These are phyloP conservation scores for Xiphophorus couchianus DNA, from an alignment of 2,113 vertebrate genomes.

Conservation along the genomic window DNA sequence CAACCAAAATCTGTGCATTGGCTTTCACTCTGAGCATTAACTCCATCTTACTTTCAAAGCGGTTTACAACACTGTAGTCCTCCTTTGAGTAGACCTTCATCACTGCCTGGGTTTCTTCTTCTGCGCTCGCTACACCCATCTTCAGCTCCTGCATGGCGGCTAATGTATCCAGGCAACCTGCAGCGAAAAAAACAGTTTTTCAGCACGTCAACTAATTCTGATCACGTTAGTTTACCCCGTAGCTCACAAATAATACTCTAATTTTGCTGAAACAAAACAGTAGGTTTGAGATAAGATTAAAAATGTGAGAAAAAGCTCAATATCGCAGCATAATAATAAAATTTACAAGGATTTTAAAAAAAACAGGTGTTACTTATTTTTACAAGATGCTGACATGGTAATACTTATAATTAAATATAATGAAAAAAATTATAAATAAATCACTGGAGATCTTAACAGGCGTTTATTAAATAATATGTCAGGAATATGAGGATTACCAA, in stretches of 20 bases:
- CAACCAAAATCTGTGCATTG: background rate
- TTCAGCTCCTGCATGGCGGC: constrained; percentile 98
- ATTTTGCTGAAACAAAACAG: too few relatives aligned
- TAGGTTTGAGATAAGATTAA: too few relatives aligned
- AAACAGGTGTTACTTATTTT: background rate
- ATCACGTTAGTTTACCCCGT: constrained; percentile 4
- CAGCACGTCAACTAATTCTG: background rate
- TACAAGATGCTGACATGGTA: background rate
- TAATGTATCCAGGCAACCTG: constrained; percentile 97
- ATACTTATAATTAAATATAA: background rate
- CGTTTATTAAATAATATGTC: background rate
- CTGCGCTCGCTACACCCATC: constrained; percentile 93
- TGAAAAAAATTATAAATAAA: background rate
- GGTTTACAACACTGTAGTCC: constrained; percentile 97
- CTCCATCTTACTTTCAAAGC: constrained; percentile 94
- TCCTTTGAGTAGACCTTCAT: constrained; percentile 99
- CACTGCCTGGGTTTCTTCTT: constrained; percentile 97
- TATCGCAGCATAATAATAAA: too few relatives aligned
- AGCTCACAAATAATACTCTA: background rate
- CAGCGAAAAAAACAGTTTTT: constrained; percentile 19
- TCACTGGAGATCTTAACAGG: background rate
- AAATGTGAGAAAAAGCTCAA: too few relatives aligned
- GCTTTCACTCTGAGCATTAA: background rate
- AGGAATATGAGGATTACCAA: constrained; percentile 80
- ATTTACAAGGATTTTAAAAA: background rate